Conservation (phyloP, 1,140 invertebrate species). For the Drosophila watanabei region DNA sequence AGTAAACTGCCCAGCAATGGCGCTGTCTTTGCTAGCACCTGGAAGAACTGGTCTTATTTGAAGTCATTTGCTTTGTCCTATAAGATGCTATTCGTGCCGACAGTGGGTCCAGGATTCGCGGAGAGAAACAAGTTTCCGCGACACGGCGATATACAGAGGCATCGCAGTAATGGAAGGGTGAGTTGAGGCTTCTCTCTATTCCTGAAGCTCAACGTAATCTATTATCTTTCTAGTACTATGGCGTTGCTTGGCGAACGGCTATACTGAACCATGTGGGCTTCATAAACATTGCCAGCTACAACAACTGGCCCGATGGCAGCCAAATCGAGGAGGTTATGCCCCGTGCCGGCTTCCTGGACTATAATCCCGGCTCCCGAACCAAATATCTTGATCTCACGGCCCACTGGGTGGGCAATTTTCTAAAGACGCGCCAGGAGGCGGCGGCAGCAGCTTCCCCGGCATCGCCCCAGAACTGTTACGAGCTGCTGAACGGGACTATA, state of each 20-base stretch:
- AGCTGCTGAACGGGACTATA: constrained; percentile 84
- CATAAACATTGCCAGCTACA: constrained; percentile 88
- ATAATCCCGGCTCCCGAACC: constrained; percentile 87
- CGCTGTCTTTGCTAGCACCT: constrained; percentile 88
- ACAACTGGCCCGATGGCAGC: constrained; percentile 89
- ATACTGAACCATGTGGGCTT: constrained; percentile 86
- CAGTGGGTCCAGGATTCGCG: constrained; percentile 88
- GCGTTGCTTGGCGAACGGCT: constrained; percentile 87
- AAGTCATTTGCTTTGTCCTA: constrained; percentile 87
- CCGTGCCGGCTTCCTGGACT: constrained; percentile 87
- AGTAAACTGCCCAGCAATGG: constrained; percentile 88
- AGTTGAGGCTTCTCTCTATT: neutral
- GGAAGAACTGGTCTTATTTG: constrained; percentile 89
- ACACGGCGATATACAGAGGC: constrained; percentile 87
- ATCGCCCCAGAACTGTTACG: constrained; percentile 67
- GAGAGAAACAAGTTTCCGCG: constrained; percentile 87
- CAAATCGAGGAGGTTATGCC: constrained; percentile 88
- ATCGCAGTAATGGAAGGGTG: constrained; percentile 87
- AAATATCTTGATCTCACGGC: constrained; percentile 88
- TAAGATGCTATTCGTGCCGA: constrained; percentile 87
- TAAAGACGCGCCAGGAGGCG: constrained; percentile 79
- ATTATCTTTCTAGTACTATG: constrained; percentile 85
- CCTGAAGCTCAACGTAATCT: neutral
- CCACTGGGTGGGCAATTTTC: constrained; percentile 87
- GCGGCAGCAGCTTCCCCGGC: constrained; percentile 53